Percentiles rank a stretch among this genome's conserved stretches.
These are phyloP conservation scores for Petrocephalus zakoni DNA, from an alignment of 2,113 vertebrate species.

Conservation along the genomic window DNA sequence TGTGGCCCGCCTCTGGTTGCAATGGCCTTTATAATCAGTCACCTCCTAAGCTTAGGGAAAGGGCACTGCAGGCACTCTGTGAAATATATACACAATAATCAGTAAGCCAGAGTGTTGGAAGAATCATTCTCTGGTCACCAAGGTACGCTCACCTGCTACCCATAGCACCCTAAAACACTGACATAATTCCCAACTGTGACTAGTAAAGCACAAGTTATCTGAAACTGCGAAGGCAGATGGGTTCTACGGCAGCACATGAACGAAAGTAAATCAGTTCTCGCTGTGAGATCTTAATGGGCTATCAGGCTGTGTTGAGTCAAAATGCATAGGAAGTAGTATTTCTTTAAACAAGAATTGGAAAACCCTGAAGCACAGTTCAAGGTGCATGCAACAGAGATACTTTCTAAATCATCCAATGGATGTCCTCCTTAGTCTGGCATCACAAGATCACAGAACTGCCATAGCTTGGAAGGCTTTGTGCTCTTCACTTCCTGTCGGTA, in stretches of 20 bases:
- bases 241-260: not conserved
- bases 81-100: not conserved
- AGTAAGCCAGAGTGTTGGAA: too few species aligned
- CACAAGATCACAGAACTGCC: not conserved
- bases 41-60: not conserved
- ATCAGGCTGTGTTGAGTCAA: not conserved
- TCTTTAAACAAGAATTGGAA: not conserved
- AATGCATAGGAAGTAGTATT: not conserved
- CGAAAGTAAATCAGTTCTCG: not conserved
- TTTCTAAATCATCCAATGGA: not conserved
- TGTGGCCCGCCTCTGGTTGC: not conserved
- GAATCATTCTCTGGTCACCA: too few species aligned
- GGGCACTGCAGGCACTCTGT: not conserved
- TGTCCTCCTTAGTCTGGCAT: not conserved
- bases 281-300: not conserved
- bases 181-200: not conserved
- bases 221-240: not conserved
- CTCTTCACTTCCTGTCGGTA: not conserved
- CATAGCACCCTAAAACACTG: not conserved
- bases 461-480: not conserved
- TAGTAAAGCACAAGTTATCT: not conserved
- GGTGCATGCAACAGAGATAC: not conserved
- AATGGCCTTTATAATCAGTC: not conserved
- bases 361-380: not conserved
- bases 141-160: not conserved